Evolutionary conservation across 1,140 invertebrate species (phyloP), one percentile per base, ranked within the genome.

Genomic region (Drosophila trapezifrons): DNA sequence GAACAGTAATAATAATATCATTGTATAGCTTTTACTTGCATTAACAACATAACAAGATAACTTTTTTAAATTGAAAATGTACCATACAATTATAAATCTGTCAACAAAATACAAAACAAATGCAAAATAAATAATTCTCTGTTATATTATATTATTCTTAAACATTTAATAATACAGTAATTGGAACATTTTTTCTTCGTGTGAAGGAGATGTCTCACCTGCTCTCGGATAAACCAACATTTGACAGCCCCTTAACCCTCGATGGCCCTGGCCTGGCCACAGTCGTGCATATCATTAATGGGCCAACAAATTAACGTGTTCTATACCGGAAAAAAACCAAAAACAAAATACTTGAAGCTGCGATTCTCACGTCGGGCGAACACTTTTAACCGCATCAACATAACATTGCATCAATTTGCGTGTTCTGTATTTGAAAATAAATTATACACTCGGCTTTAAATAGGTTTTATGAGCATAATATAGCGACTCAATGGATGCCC

Each of bases 241-340:
- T 54, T 47, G 32, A 17, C 32, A 47, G 40, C 65, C n/a, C 42
- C 22, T 35, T 49, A 69, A 42, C 56, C 47, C 54, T 17, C 10
- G 15, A 3, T 42, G 45, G 40, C 57, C 65, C 58, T 25, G 67
- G 65, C 65, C 58, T 25, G 67, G 65, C 22, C 32, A 37, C 63
- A 42, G 63, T 76, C 71, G 56, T 76, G 75, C 64, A 76, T 65
- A 65, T 60, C 51, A 71, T 85, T 85, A 81, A 75, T 81, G 74
- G 70, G 62, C 38, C 57, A 86, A 58, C 79, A 73, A 89, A 87
- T 87, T 87, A 87, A 70, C 73, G 84, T 87, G 83, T 89, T 89
- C 84, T 71, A 59, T 77, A 67, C 72, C 70, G 84, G 67, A 89
- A 78, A 78, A 84, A 65, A 80, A 74, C 43, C 65, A 66, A 56